A percentile compares a stretch with the other conserved stretches of the same genome.
phyloP scores from a whole-genome alignment of 1,140 invertebrate species.

The Lepidotrigona ventralis region DNA sequence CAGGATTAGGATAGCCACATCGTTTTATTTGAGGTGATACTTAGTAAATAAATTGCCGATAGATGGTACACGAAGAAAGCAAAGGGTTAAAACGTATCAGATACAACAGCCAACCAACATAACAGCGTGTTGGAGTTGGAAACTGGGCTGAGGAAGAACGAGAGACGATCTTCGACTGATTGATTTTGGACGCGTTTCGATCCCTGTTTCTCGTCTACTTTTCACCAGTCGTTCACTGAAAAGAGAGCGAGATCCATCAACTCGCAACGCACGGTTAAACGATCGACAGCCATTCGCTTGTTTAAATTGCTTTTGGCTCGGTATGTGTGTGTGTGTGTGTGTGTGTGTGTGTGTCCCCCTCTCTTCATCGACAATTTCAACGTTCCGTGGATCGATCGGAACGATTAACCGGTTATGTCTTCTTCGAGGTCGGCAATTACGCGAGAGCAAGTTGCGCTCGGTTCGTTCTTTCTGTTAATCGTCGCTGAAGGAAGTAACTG shows the following conservation, averaged over 20 bases:
- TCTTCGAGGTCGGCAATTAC: conserved; percentile 17
- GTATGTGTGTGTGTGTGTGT: too few relatives aligned
- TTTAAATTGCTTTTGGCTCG: conserved; percentile 18
- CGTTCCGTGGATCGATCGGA: not conserved
- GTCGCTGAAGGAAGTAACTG: not conserved
- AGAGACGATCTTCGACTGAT: not conserved
- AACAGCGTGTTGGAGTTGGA: not conserved
- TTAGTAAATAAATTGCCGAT: too few relatives aligned
- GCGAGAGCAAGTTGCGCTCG: not conserved
- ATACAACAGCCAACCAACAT: too few relatives aligned
- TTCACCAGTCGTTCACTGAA: not conserved
- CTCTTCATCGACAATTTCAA: not conserved
- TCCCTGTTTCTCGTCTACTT: not conserved
- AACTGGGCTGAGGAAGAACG: too few relatives aligned
- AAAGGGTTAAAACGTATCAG: conserved; percentile 1
- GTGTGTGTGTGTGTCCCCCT: too few relatives aligned
- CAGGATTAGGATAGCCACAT: too few relatives aligned
- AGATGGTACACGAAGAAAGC: too few relatives aligned
- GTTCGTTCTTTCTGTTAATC: conserved; percentile 7
- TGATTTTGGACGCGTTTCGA: not conserved
- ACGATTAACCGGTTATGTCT: conserved; percentile 32
- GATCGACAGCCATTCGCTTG: conserved; percentile 14
- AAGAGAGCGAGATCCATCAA: conserved; percentile 3
- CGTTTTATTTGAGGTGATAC: too few relatives aligned
- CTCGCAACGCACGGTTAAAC: conserved; percentile 7